phyloP scores from a whole-genome alignment of 2,888 invertebrate species.

The Troilus luridus region DNA sequence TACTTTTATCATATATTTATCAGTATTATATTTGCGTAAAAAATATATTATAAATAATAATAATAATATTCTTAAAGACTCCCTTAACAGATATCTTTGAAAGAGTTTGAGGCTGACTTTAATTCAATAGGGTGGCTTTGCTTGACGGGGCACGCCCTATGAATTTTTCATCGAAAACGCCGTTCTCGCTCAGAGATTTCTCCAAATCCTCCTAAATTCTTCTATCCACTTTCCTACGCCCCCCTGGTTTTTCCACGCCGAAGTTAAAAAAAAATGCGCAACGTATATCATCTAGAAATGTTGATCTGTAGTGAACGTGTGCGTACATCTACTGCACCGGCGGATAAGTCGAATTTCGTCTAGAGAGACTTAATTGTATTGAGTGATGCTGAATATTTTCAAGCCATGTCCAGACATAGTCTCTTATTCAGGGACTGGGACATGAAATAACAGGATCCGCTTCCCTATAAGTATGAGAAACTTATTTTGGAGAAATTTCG shows the following conservation, averaged over 20 bases:
- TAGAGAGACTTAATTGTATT: too few relatives aligned
- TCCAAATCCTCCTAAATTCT: slow-evolving; percentile 11
- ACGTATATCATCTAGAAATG: too few relatives aligned
- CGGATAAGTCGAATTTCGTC: too few relatives aligned
- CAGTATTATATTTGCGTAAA: background rate
- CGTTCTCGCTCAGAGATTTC: slow-evolving; percentile 38
- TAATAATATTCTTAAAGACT: background rate
- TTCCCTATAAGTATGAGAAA: too few relatives aligned
- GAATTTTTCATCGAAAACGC: slow-evolving; percentile 53
- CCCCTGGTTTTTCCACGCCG: background rate
- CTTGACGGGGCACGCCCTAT: slow-evolving; percentile 51
- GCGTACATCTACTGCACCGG: too few relatives aligned
- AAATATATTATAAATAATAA: background rate
- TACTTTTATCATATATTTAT: background rate
- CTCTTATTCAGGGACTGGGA: too few relatives aligned
- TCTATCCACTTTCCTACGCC: slow-evolving; percentile 48
- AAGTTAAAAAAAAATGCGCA: background rate
- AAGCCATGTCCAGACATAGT: too few relatives aligned
- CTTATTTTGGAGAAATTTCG: too few relatives aligned
- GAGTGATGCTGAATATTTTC: too few relatives aligned
- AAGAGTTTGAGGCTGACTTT: slow-evolving; percentile 25
- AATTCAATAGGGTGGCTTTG: background rate
- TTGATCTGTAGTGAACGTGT: too few relatives aligned
- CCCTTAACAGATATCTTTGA: slow-evolving; percentile 28
- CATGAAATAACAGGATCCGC: too few relatives aligned